Percentiles rank a stretch among this genome's conserved stretches.
Evolutionary conservation across 2,113 vertebrate species (phyloP).

Genomic region (Hydrochoerus hydrochaeris): DNA sequence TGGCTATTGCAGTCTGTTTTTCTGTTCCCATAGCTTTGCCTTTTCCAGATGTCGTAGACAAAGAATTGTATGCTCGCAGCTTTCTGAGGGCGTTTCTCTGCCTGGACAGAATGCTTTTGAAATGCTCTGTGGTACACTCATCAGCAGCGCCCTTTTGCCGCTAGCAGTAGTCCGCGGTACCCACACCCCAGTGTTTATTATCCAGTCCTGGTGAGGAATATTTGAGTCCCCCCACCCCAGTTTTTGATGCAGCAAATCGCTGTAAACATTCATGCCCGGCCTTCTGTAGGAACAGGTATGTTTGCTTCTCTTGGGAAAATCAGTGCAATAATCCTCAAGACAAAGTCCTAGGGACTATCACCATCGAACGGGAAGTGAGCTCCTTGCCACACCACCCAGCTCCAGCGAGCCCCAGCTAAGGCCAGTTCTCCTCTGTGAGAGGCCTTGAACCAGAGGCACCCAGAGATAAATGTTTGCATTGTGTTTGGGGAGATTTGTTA

Average conservation of each 20-base stretch:
- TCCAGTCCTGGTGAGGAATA: neutral
- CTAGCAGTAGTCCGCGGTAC: neutral
- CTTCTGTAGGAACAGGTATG: neutral
- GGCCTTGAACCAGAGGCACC: neutral
- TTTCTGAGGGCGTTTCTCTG: neutral
- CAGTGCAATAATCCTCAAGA: neutral
- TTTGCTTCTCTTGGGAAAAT: slow-evolving; percentile 36
- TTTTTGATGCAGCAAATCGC: neutral
- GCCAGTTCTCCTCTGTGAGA: neutral
- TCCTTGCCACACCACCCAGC: neutral
- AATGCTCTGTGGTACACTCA: neutral
- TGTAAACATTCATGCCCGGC: neutral
- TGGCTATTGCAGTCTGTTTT: neutral
- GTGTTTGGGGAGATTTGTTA: neutral
- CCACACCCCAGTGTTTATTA: neutral
- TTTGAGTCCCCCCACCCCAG: neutral
- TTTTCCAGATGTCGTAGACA: neutral
- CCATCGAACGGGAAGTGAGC: neutral
- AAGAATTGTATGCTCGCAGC: neutral
- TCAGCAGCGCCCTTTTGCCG: neutral
- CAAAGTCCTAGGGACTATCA: neutral
- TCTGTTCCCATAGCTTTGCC: neutral
- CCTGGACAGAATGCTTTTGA: neutral
- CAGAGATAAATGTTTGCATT: neutral
- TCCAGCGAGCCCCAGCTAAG: neutral